Base-by-base conservation (phyloP, 2,113 vertebrate genomes). In the Fulica atra region DNA sequence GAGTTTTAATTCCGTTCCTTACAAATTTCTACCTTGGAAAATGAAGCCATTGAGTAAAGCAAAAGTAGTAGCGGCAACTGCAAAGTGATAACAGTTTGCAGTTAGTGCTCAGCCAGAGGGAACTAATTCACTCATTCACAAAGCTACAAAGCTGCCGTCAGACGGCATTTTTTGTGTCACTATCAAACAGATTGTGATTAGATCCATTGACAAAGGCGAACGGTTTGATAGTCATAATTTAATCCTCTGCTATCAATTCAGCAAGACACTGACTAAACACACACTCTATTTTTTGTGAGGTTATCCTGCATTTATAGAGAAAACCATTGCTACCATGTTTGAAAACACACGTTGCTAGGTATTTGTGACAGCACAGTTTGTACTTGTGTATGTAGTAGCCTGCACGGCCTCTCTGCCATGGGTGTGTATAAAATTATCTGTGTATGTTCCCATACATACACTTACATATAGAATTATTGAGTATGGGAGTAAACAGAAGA, bases 61-160 rank as follows among this genome's bases (percentile, higher is more conserved):
- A 78, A 40, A 83, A 92, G 88, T 56, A n/a, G 13, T 81, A 86
- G 64, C 65, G 92, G 72, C 85, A 90, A n/a, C 76, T 57, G 83
- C 1, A 2, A 91, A 89, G 69, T 72, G 93, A 36, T 89, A 93
- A 81, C 69, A 79, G 81, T 89, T 80, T 86, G 85, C 88, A 94
- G 90, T 92, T 90, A 92, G 79, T 88, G 96, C 88, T 93, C 74
- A 93, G 93, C 85, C 94, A 60, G 36, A n/a, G 64, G 82, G 88
- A 95, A 93, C 59, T 90, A 92, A 94, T 93, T 82, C 72, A 51
- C 68, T 92, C 79, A 92, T 96, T 95, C 92, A 96, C 82, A 93
- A 89, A 88, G 86, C 87, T 88, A 77, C 79, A 90, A 89, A 95
- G 90, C 88, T 88, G 89, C 85, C 9, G 0, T 76, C 87, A 94